Percentiles rank a stretch among this genome's conserved stretches.
These are phyloP conservation scores for Rana temporaria DNA, from an alignment of 2,113 vertebrate species.

Conservation along the genomic window DNA sequence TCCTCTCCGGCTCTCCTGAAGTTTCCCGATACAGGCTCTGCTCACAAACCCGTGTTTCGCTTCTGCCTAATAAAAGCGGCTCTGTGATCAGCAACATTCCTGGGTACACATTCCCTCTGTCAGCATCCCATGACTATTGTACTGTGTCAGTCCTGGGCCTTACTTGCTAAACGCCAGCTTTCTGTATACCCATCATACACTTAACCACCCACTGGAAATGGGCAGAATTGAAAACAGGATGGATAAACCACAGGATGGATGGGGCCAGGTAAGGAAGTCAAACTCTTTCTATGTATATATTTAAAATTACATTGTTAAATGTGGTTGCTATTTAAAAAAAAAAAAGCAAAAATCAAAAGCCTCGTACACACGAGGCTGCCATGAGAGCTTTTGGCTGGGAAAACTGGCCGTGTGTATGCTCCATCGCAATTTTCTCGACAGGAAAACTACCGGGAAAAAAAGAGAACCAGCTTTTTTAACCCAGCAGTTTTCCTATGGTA, in stretches of 20 bases:
- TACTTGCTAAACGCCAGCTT: not conserved
- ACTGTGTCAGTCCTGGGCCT: conserved; percentile 15
- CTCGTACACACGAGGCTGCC: too few relatives aligned
- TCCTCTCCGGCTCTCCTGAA: conserved; percentile 34
- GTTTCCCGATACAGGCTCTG: conserved; percentile 18
- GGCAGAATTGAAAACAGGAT: conserved; percentile 6
- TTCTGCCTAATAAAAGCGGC: conserved; percentile 15
- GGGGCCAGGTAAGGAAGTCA: conserved; percentile 17
- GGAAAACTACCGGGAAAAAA: too few relatives aligned
- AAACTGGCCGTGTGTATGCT: too few relatives aligned
- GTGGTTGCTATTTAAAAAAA: too few relatives aligned
- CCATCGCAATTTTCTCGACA: too few relatives aligned
- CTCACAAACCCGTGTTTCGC: conserved; percentile 28
- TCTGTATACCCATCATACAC: not conserved
- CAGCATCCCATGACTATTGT: conserved; percentile 45
- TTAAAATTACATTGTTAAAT: too few relatives aligned
- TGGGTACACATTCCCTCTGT: conserved; percentile 28
- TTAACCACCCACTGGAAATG: not conserved
- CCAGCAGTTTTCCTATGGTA: too few relatives aligned
- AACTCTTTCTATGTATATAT: not conserved
- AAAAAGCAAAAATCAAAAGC: too few relatives aligned
- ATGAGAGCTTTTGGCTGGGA: too few relatives aligned
- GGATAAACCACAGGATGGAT: conserved; percentile 4
- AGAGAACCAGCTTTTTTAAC: too few relatives aligned
- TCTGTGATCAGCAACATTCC: conserved; percentile 39